Conservation (phyloP, 2,888 invertebrate genomes). For the Xestia c-nigrum region DNA sequence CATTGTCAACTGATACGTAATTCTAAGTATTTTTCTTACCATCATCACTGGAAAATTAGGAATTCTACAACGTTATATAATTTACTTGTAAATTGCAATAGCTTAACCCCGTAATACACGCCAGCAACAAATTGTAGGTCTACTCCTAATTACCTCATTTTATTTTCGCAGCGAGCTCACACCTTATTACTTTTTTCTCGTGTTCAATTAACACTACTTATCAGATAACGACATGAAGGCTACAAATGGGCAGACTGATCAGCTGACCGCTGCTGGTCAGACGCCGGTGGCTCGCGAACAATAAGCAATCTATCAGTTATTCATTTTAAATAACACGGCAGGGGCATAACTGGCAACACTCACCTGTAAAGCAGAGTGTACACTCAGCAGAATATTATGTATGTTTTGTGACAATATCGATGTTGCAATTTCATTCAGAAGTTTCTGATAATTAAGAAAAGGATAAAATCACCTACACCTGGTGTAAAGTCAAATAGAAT, state of each 20-base stretch:
- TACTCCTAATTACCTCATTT: conserved; percentile 5
- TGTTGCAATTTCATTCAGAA: not conserved
- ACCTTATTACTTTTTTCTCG: conserved; percentile 10
- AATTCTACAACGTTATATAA: not conserved
- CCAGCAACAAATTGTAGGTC: conserved; percentile 17
- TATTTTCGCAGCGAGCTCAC: conserved; percentile 13
- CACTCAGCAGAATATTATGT: conserved; percentile 12
- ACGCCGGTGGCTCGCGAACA: conserved; percentile 30
- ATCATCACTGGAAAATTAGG: not conserved
- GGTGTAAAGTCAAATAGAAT: not conserved
- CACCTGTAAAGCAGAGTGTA: conserved; percentile 29
- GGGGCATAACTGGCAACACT: not conserved
- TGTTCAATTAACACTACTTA: conserved; percentile 13
- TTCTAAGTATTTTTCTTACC: not conserved
- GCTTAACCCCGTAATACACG: not conserved
- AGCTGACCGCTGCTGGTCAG: conserved; percentile 19
- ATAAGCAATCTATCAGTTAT: conserved; percentile 49
- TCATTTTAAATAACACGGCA: conserved; percentile 36
- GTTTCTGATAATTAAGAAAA: not conserved
- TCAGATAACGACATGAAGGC: conserved; percentile 36
- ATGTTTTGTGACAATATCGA: not conserved
- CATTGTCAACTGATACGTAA: not conserved
- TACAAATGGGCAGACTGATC: conserved; percentile 46
- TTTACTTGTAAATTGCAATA: conserved; percentile 6
- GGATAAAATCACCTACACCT: not conserved